A percentile compares a stretch with the other conserved stretches of the same genome.
These are phyloP conservation scores for Helarctos malayanus DNA, from an alignment of 2,797 vertebrate genomes.

Conservation along the genomic window DNA sequence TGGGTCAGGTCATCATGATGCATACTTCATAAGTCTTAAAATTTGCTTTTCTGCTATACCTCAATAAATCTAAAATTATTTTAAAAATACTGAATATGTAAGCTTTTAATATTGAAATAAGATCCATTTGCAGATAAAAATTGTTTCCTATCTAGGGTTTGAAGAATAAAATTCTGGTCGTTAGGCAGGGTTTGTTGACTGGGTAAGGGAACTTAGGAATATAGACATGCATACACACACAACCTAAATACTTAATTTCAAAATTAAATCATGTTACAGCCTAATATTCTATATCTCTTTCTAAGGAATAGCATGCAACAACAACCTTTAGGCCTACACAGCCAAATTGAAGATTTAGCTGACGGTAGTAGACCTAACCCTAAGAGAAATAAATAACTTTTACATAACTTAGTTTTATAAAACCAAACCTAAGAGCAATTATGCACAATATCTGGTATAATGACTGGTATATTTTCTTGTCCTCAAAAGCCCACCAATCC, in stretches of 20 bases:
- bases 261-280: not conserved
- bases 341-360: not conserved
- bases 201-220: not conserved
- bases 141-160: not conserved
- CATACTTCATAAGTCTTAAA: not conserved
- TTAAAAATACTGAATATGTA: not conserved
- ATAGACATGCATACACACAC: not conserved
- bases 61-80: not conserved
- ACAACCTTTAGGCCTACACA: not conserved
- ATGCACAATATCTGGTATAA: not conserved
- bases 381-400: not conserved
- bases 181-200: not conserved
- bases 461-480: not conserved
- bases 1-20: not conserved
- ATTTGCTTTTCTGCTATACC: not conserved
- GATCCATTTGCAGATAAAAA: not conserved
- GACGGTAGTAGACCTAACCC: not conserved
- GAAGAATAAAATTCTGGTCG: not conserved
- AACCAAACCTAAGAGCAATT: not conserved
- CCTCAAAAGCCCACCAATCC: not conserved
- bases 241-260: not conserved
- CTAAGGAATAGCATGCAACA: not conserved
- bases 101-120: not conserved
- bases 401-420: slow-evolving; percentile 2
- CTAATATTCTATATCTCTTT: not conserved